Base-by-base conservation (phyloP, 2,113 vertebrate genomes). In the Anoura caudifer region DNA sequence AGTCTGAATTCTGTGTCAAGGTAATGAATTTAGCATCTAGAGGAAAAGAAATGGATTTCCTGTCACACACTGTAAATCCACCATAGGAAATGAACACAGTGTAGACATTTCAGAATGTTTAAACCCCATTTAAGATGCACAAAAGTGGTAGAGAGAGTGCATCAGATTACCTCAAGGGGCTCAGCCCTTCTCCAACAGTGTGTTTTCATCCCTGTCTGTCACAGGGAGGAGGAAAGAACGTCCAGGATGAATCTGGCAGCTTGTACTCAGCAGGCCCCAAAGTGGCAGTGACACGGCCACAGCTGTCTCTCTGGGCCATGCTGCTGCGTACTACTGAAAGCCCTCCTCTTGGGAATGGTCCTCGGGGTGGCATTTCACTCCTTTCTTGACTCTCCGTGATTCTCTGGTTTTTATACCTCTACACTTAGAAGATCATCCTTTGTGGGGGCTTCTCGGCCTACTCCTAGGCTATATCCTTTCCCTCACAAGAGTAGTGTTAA, bases 1-100 rank as follows among this genome's bases (percentile, higher is more conserved):
- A 98, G 95, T 97, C 98, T 98, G 97, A 98, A 98, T 98, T 98
- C 97, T 98, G 96, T 97, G 97, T 95, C 97, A 98, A 98, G 98
- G 96, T 98, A 98, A 98, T 98, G 98, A 98, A 98, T 98, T 98
- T 98, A 98, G 98, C 98, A 98, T 98, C 98, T 98, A 98, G 97
- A 98, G 97, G 96, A 98, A 98, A 97, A 98, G 97, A 98, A 98
- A 99, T 98, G 97, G 98, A 98, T 98, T 99, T 98, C 98, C 98
- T 98, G 98, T 98, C 98, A 98, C 93, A 98, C 95, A 86, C 95
- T 98, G 95, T 98, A 98, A 98, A 98, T 98, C 97, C 97, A 76
- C 88, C 3, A 13, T 96, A 98, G 97, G 97, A 98, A 98, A 98
- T 95, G 95, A 98, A 97, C 96, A 97, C 28, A 89, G 14, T 0